Evolutionary conservation across 2,113 vertebrate genomes (phyloP), one percentile per base, ranked within the genome.

Genomic region (Hoplias malabaricus): DNA sequence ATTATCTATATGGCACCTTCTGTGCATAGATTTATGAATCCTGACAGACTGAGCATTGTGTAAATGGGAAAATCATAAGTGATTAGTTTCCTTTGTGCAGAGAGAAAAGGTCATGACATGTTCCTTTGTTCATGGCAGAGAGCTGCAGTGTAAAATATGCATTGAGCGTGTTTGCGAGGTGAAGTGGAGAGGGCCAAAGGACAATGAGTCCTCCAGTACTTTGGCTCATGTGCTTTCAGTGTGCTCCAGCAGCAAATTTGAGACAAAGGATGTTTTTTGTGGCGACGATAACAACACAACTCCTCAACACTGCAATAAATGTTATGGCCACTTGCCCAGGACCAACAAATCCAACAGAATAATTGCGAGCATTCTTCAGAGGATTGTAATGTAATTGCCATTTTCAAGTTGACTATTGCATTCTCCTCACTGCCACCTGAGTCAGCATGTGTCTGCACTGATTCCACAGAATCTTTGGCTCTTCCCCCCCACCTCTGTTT

Each of bases 401-500:
- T 84, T 84, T 83, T 40, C n/a, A 54, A 72, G 73, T 79, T 83
- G 79, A 77, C 74, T 78, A 73, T 59, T 69, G 21, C 73, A 77
- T 83, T 81, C 62, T n/a, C 50, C 56, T 78, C 48, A 66, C 34
- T 70, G 43, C 50, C 75, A 75, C 67, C 73, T 78, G 73, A 77
- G 57, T 82, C 76, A 83, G 79, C 83, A 81, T 67, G 76, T 86
- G 83, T 83, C 77, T 76, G 42, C 13, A 27, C 50, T 80, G 68
- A 79, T 80, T 82, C 25, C 36, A 67, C 46, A 71, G n/a, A n/a
- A n/a, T n/a, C n/a, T n/a, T n/a, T n/a, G n/a, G n/a, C n/a, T n/a
- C n/a, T n/a, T 78, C 62, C 73, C 57, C 36, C 63, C 78, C 42
- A 16, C 36, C 23, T 48, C 34, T 36, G 21, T 54, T 68, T 36